Percentiles rank a stretch among this genome's conserved stretches.
phyloP scores from a whole-genome alignment of 2,797 vertebrate genomes.

The Pygocentrus nattereri region DNA sequence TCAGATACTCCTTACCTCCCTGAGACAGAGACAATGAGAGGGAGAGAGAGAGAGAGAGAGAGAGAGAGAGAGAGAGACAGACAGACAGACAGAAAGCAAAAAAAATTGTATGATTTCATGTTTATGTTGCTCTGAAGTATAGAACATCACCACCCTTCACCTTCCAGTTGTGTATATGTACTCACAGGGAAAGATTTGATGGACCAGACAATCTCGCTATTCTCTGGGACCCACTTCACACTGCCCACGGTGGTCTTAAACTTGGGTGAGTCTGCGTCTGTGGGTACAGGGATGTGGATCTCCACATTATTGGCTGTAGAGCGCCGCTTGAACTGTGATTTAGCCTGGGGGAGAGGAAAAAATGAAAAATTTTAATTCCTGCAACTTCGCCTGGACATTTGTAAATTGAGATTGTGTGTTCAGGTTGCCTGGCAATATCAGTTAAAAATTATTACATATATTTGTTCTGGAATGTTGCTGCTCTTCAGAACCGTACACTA shows the following conservation, averaged over 20 bases:
- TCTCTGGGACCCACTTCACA: conserved; percentile 98
- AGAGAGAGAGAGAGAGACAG: not conserved
- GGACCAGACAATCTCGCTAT: conserved; percentile 98
- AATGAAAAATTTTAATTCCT: conserved; percentile 13
- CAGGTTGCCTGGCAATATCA: too few relatives aligned
- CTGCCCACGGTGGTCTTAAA: conserved; percentile 99
- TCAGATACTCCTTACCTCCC: conserved; percentile 98
- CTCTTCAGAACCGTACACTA: too few relatives aligned
- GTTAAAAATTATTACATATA: too few relatives aligned
- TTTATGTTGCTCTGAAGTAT: too few relatives aligned
- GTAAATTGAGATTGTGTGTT: too few relatives aligned
- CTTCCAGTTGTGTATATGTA: too few relatives aligned
- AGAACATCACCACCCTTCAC: too few relatives aligned
- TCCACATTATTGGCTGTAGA: conserved; percentile 99
- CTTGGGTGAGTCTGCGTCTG: conserved; percentile 96
- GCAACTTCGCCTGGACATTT: too few relatives aligned
- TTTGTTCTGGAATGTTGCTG: too few relatives aligned
- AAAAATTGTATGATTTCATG: too few relatives aligned
- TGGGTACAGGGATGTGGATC: conserved; percentile 98
- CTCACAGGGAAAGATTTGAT: conserved; percentile 99
- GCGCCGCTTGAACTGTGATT: conserved; percentile 97
- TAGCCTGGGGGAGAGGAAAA: conserved; percentile 80
- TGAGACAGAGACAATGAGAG: conserved; percentile 60
- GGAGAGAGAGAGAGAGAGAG: not conserved
- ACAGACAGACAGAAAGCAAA: not conserved